phyloP scores from a whole-genome alignment of 2,888 invertebrate genomes.

The Eilema sororculum region DNA sequence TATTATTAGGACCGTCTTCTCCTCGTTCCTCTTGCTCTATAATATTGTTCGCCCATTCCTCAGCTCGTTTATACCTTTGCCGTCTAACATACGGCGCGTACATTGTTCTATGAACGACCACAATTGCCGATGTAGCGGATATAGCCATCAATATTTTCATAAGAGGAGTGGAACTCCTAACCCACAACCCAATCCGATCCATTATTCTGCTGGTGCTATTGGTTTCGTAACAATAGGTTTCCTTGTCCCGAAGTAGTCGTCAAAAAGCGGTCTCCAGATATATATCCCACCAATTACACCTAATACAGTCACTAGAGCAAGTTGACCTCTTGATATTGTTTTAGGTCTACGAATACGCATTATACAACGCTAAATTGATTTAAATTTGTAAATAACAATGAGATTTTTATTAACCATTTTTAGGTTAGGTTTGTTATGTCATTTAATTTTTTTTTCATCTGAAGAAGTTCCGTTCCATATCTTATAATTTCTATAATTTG shows the following conservation, averaged over 20 bases:
- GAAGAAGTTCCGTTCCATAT: background rate
- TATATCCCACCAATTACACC: conserved; percentile 82
- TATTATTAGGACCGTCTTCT: conserved; percentile 52
- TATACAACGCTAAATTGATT: conserved; percentile 18
- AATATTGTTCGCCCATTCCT: conserved; percentile 76
- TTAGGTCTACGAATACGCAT: conserved; percentile 80
- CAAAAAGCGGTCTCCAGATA: conserved; percentile 83
- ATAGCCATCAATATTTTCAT: conserved; percentile 75
- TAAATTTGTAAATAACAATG: conserved; percentile 15
- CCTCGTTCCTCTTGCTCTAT: conserved; percentile 72
- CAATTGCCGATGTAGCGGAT: conserved; percentile 67
- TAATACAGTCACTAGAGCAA: conserved; percentile 72
- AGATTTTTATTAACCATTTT: background rate
- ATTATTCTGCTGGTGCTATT: conserved; percentile 56
- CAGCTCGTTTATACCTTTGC: conserved; percentile 64
- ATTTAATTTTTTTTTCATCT: conserved; percentile 3
- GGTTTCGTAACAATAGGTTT: conserved; percentile 44
- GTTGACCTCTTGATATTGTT: conserved; percentile 73
- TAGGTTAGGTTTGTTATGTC: conserved; percentile 20
- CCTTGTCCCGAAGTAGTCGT: conserved; percentile 59
- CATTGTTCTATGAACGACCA: conserved; percentile 61
- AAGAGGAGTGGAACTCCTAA: conserved; percentile 65
- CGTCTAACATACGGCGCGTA: conserved; percentile 66
- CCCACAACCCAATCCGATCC: conserved; percentile 59
- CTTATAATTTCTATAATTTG: background rate